Base-by-base conservation (phyloP, 2,113 vertebrate genomes). In the Oceanodroma tethys region DNA sequence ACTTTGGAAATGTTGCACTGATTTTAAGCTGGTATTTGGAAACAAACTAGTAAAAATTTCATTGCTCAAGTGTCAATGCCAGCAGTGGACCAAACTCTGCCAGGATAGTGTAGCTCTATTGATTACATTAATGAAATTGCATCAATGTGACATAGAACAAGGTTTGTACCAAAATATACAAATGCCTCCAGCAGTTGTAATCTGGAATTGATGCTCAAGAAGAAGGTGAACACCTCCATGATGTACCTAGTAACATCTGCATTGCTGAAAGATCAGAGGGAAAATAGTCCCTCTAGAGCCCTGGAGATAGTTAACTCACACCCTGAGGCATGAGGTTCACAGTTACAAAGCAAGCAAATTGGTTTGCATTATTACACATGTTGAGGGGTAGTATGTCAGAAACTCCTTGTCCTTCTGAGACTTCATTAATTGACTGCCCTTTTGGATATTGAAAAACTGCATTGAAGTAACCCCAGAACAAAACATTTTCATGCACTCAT, bases 291-390 rank as follows among this genome's bases (percentile, higher is more conserved):
- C 67, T 47, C 10, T 63, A 29, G 72, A 78, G 65, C n/a, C 67
- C 55, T 84, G 68, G 38, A 78, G 74, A 26, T 38, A 27, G 59
- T 88, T 88, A 60, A 43, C 36, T 91, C 76, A 68, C 42, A 83
- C 76, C 83, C 86, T 30, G 73, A 94, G 92, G 76, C 83, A 59
- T 10, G 60, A 79, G 56, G 25, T 65, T 84, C 70, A 48, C 34
- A 56, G 88, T 40, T 81, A 60, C 58, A 91, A 67, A 87, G 80
- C 38, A 82, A 94, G 42, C 81, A 95, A 78, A 91, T 79, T 67
- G 76, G 27, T 84, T 89, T 75, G 76, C 11, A 2, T 36, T 89
- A 9, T 5, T 68, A 34, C 65, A 85, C 9, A 1, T 10, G 25
- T n/a, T 2, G 5, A 62, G 42, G 50, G 25, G 18, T 52, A 59